Percentiles rank a stretch among this genome's conserved stretches.
Evolutionary conservation across 64 coral and sea anemone genomes (phyloP).

Genomic region (Hydrozoanthus tunicans): DNA sequence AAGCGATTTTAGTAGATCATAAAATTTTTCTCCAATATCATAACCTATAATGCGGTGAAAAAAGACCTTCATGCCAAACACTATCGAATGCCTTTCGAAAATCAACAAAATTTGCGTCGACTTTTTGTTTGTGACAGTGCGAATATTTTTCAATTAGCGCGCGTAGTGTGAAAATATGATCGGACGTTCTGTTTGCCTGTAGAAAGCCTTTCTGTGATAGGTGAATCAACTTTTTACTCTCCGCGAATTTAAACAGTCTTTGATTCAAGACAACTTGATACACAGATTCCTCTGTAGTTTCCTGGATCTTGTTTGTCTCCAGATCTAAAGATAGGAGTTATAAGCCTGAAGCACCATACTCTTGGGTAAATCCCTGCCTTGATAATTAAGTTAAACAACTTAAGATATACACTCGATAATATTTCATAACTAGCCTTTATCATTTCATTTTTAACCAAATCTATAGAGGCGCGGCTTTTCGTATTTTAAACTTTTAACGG

Average conservation of each 20-base stretch:
- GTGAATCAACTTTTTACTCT: neutral
- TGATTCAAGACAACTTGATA: constrained; percentile 27
- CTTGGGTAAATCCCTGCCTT: neutral
- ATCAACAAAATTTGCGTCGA: neutral
- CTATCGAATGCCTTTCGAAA: too few species aligned
- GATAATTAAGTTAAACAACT: constrained; percentile 40
- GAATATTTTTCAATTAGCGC: neutral
- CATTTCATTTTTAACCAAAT: too few species aligned
- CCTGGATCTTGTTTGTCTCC: too few species aligned
- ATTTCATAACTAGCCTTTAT: neutral
- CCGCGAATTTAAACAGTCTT: neutral
- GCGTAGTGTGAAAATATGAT: too few species aligned
- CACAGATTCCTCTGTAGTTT: neutral
- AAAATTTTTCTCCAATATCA: too few species aligned
- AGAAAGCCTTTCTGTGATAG: constrained; percentile 35
- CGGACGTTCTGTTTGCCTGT: neutral
- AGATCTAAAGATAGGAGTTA: too few species aligned
- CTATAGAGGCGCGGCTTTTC: neutral
- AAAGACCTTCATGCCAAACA: too few species aligned
- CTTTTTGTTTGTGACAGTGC: constrained; percentile 46
- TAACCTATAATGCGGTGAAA: neutral
- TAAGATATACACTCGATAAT: constrained; percentile 24
- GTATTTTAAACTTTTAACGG: constrained; percentile 23
- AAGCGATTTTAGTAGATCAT: too few species aligned
- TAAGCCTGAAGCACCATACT: too few species aligned